These are phyloP conservation scores for Microctonus brassicae DNA, from an alignment of 2,888 invertebrate species.

Conservation along the genomic window DNA sequence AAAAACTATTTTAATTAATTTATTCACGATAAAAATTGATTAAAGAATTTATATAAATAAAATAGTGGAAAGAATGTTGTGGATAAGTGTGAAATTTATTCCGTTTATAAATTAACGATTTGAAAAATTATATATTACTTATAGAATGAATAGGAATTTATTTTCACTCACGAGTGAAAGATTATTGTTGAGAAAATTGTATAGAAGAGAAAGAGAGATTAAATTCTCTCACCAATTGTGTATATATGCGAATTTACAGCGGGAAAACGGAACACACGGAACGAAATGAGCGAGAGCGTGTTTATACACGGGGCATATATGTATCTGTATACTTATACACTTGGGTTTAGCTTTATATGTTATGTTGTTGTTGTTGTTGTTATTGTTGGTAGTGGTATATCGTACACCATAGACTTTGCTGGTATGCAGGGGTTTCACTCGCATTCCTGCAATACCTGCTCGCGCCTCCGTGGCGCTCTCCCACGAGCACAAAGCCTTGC, in stretches of 20 bases:
- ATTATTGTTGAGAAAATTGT: neutral
- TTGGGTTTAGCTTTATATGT: neutral
- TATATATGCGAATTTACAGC: neutral
- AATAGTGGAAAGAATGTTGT: too few relatives aligned
- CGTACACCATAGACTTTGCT: slow-evolving; percentile 32
- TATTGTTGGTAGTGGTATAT: slow-evolving; percentile 31
- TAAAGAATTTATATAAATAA: too few relatives aligned
- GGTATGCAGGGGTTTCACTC: slow-evolving; percentile 49
- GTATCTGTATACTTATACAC: neutral
- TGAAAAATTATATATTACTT: too few relatives aligned
- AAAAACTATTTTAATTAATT: too few relatives aligned
- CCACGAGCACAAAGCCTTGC: slow-evolving; percentile 32
- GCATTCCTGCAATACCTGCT: slow-evolving; percentile 45
- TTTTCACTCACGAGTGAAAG: slow-evolving; percentile 3
- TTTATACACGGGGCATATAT: neutral
- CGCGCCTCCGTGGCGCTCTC: slow-evolving; percentile 32
- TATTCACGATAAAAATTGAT: too few relatives aligned
- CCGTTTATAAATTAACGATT: too few relatives aligned
- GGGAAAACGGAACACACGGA: slow-evolving; percentile 21
- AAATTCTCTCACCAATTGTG: neutral
- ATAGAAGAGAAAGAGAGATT: neutral
- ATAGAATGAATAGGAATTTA: slow-evolving; percentile 3
- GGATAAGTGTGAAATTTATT: neutral
- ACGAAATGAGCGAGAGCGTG: neutral
- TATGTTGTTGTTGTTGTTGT: neutral